These are phyloP conservation scores for Falco peregrinus DNA, from an alignment of 2,797 vertebrate species.

Conservation along the genomic window DNA sequence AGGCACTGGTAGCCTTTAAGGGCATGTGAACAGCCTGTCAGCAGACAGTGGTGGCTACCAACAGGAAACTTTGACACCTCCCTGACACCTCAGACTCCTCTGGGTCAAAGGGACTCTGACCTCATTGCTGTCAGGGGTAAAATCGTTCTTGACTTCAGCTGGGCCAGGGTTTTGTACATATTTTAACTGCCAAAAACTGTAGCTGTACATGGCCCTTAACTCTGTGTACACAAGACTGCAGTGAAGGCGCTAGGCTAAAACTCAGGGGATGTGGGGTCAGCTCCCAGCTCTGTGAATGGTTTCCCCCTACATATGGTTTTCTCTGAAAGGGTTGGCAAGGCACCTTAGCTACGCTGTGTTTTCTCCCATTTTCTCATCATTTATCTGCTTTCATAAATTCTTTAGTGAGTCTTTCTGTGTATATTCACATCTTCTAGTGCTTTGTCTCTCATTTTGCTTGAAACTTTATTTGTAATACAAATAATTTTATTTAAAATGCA, in stretches of 20 bases:
- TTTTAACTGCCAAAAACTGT: not conserved
- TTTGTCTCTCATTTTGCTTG: not conserved
- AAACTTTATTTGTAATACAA: constrained; percentile 13
- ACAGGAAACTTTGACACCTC: not conserved
- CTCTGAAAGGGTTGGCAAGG: not conserved
- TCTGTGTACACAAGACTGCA: not conserved
- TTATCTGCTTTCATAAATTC: constrained; percentile 18
- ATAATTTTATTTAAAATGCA: constrained; percentile 10
- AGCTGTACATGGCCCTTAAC: not conserved
- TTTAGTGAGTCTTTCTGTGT: not conserved
- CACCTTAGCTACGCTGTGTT: not conserved
- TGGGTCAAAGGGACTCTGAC: not conserved
- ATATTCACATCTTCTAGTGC: not conserved
- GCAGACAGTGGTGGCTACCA: not conserved
- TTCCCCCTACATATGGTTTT: not conserved
- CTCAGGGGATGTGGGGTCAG: not conserved
- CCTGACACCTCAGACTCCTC: not conserved
- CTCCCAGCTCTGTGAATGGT: not conserved
- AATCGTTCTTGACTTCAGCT: not conserved
- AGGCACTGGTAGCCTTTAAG: not conserved
- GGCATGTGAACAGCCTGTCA: not conserved
- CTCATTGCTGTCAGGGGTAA: not conserved
- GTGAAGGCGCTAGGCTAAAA: not conserved
- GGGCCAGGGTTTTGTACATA: not conserved
- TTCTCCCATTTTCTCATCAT: not conserved